Conservation (phyloP, 2,888 invertebrate species). For the Petrolisthes manimaculis region DNA sequence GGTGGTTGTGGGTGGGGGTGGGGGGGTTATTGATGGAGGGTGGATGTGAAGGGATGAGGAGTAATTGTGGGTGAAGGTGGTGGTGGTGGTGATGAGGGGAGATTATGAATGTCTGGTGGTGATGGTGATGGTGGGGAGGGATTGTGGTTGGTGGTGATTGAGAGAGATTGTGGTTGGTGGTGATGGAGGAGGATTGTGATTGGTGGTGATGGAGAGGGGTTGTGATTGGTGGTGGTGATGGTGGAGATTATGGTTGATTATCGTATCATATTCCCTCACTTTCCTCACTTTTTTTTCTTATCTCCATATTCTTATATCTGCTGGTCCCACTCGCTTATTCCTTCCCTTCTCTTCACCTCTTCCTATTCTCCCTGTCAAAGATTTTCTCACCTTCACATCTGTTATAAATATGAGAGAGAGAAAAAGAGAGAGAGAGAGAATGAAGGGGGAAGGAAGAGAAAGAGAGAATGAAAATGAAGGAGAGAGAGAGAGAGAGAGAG, state of each 20-base stretch:
- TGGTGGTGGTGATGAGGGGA: too few relatives aligned
- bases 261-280: not conserved
- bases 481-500: slow-evolving; percentile 11
- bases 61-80: too few relatives aligned
- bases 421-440: slow-evolving; percentile 1
- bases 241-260: too few relatives aligned
- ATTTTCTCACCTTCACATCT: slow-evolving; percentile 8
- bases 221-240: too few relatives aligned
- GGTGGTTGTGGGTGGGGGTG: not conserved
- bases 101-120: too few relatives aligned
- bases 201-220: too few relatives aligned
- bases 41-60: too few relatives aligned
- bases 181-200: not conserved
- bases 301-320: too few relatives aligned
- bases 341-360: not conserved
- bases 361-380: slow-evolving; percentile 10
- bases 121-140: too few relatives aligned
- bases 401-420: not conserved
- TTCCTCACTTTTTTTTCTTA: not conserved
- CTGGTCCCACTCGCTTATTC: not conserved
- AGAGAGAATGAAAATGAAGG: not conserved
- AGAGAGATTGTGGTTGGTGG: not conserved
- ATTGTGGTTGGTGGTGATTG: not conserved
- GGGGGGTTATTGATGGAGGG: not conserved
- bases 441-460: not conserved